phyloP scores from a whole-genome alignment of 1,140 invertebrate species.

The Hyles euphorbiae region DNA sequence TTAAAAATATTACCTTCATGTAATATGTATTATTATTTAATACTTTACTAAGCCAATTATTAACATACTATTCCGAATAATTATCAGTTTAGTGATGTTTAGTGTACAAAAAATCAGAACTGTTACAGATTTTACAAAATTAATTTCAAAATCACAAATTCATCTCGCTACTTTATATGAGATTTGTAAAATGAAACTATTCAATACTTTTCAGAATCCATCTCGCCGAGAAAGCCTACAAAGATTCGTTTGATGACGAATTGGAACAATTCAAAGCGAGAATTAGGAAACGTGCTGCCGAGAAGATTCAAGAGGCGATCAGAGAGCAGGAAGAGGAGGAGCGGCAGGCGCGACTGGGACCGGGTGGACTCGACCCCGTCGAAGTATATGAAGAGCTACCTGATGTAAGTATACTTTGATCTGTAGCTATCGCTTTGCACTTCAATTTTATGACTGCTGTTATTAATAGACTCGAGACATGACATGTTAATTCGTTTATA shows the following conservation, averaged over 20 bases:
- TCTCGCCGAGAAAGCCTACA: constrained; percentile 92
- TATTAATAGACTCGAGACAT: no score
- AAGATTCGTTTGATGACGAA: constrained; percentile 96
- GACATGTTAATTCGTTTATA: no score
- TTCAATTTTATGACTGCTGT: no score
- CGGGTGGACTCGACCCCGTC: constrained; percentile 97
- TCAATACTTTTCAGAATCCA: constrained; percentile 83
- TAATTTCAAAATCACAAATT: no score
- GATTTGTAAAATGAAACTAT: not conserved
- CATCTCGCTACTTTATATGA: not conserved
- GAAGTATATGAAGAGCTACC: constrained; percentile 98
- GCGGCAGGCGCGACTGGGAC: constrained; percentile 89
- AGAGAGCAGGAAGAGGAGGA: constrained; percentile 93
- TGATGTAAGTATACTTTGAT: constrained; percentile 79
- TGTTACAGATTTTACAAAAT: no score
- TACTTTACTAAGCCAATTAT: no score
- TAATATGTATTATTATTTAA: no score
- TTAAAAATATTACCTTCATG: no score
- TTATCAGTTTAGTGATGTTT: no score
- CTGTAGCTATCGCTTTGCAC: no score
- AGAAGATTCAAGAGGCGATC: constrained; percentile 91
- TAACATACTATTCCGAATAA: no score
- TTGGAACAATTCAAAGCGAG: constrained; percentile 92
- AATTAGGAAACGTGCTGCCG: constrained; percentile 90
- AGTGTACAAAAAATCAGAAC: no score